Evolutionary conservation across 2,797 vertebrate species (phyloP), one percentile per base, ranked within the genome.

Genomic region (Dendrocincla fuliginosa): DNA sequence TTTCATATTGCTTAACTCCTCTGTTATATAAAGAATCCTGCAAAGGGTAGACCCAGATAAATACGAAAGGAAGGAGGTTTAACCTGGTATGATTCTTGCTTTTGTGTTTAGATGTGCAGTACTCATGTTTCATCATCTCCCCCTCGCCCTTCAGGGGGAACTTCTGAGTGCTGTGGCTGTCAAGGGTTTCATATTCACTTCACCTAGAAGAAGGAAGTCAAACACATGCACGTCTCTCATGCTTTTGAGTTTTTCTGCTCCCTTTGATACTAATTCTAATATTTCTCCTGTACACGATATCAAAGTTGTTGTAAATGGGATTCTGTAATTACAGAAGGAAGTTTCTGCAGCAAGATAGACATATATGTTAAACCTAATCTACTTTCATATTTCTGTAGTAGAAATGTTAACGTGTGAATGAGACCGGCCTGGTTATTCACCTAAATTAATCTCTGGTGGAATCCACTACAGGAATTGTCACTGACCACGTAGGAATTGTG

Each of bases 221-320:
- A 84, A 79, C 23, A 7, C 28, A 20, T 4, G 13, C 27, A 11
- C 0, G 0, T 69, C 9, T 84, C 5, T 1, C 8, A 10, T 32
- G 20, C 24, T 57, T 41, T 75, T 59, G 32, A 79, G 7, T 89
- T 84, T 60, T 90, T 88, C 57, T 83, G 18, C 46, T 95, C 20
- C 4, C 39, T 81, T 69, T 68, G 49, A 50, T 84, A n/a, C 23
- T n/a, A 82, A 23, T 73, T 84, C 39, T 56, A 67, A 18, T 71
- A 84, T 28, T 84, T 84, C 44, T 87, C 35, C 63, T 39, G 25
- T 63, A 49, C 12, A 3, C 24, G 16, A 73, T 69, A 81, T 86
- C 74, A 32, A 65, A 89, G 28, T 63, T 90, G 6, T 24, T 77
- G 42, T 77, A 91, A 93, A 74, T 89, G 53, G n/a, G 33, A 86